A percentile compares a stretch with the other conserved stretches of the same genome.
Evolutionary conservation across 2,113 vertebrate genomes (phyloP).

Genomic region (Steatornis caripensis): DNA sequence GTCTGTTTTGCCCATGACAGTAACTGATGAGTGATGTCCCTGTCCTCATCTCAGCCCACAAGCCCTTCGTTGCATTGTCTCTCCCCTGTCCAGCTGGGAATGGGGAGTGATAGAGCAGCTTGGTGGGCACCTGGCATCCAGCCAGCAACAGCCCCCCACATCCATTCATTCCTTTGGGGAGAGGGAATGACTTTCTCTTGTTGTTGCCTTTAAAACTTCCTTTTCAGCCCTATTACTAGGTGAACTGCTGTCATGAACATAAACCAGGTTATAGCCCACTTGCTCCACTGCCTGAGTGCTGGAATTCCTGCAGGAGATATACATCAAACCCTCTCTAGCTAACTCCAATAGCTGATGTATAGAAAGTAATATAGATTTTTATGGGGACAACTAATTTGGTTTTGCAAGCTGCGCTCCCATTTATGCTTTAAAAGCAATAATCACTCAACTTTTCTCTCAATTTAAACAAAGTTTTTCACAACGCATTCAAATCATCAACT

Average conservation of each 20-base stretch:
- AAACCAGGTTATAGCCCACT: not conserved
- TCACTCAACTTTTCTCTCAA: not conserved
- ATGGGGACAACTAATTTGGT: not conserved
- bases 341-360: not conserved
- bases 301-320: not conserved
- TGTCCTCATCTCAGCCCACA: too few species aligned
- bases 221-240: not conserved
- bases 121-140: not conserved
- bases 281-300: not conserved
- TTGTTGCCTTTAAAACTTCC: not conserved
- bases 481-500: not conserved
- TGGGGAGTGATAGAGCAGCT: not conserved
- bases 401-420: not conserved
- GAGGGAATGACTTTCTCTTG: not conserved
- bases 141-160: not conserved
- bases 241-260: not conserved
- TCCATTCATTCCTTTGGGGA: not conserved
- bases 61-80: not conserved
- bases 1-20: too few species aligned
- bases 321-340: not conserved
- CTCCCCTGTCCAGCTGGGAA: not conserved
- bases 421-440: not conserved
- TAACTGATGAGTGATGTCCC: too few species aligned
- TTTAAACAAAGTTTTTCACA: not conserved
- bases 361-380: not conserved